A percentile compares a stretch with the other conserved stretches of the same genome.
Evolutionary conservation across 1,140 invertebrate species (phyloP).

Genomic region (Amphibalanus amphitrite): DNA sequence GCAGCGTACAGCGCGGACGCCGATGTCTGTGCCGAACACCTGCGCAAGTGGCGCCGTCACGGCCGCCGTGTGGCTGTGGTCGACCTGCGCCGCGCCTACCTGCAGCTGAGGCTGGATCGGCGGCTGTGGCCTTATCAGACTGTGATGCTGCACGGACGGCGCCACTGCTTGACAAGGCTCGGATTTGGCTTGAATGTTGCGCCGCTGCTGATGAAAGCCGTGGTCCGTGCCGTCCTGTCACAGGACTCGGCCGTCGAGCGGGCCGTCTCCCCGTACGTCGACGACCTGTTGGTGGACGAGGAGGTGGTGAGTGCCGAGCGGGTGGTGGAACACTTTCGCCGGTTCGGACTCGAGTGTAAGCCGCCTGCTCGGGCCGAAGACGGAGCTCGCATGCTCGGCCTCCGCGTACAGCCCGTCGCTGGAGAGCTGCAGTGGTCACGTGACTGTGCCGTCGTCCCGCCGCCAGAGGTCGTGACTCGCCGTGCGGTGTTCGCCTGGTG

Average conservation of each 20-base stretch:
- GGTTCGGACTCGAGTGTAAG: background rate
- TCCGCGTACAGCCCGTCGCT: background rate
- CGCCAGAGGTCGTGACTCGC: background rate
- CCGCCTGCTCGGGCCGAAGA: too few relatives aligned
- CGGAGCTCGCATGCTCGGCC: too few relatives aligned
- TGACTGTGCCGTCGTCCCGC: background rate
- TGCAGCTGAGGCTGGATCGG: background rate
- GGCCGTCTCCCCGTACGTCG: background rate
- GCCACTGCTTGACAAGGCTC: background rate
- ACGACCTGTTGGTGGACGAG: slow-evolving; percentile 5
- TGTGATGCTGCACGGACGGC: background rate
- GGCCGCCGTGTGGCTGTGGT: background rate
- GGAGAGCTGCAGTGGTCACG: background rate
- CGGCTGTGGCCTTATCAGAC: slow-evolving; percentile 2
- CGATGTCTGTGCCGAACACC: background rate
- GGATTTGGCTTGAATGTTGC: background rate
- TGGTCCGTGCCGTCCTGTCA: background rate
- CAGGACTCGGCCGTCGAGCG: background rate
- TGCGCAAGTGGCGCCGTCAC: background rate
- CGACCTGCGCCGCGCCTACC: background rate
- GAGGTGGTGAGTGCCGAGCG: too few relatives aligned
- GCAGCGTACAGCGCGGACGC: background rate
- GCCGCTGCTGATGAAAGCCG: background rate
- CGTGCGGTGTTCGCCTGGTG: background rate
- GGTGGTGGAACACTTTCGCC: background rate